Conservation (phyloP, 1,140 invertebrate species). For the Drosophila nigrodunni region DNA sequence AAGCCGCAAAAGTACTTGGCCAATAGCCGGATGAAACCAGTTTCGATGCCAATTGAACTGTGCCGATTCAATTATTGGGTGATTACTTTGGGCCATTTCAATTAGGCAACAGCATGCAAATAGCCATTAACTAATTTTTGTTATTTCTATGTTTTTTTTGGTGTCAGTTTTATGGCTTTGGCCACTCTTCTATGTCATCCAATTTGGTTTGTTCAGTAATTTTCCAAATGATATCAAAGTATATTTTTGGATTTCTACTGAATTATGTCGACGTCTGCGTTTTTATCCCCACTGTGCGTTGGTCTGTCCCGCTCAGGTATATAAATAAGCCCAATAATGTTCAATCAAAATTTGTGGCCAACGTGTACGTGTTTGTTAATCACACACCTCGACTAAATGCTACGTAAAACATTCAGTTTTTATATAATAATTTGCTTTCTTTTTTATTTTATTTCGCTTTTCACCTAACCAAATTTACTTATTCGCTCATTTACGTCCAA, state of each 20-base stretch:
- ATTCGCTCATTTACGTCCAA: conserved; percentile 63
- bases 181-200: conserved; percentile 38
- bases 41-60: conserved; percentile 16
- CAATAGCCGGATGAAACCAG: conserved; percentile 25
- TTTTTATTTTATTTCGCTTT: background rate
- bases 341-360: conserved; percentile 43
- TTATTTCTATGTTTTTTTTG: background rate
- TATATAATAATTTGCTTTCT: conserved; percentile 59
- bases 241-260: conserved; percentile 39
- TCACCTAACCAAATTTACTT: conserved; percentile 8
- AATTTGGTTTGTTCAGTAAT: conserved; percentile 19
- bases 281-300: conserved; percentile 19
- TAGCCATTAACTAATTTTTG: conserved; percentile 14
- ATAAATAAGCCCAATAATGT: conserved; percentile 53
- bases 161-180: conserved; percentile 35
- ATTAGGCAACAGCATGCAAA: conserved; percentile 27
- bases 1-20: conserved; percentile 8
- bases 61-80: conserved; percentile 25
- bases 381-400: conserved; percentile 28
- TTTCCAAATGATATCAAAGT: conserved; percentile 45
- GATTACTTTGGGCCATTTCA: conserved; percentile 23
- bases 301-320: conserved; percentile 8
- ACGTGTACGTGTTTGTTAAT: conserved; percentile 26
- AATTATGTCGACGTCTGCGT: conserved; percentile 7
- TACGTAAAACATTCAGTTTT: conserved; percentile 46